Conservation (phyloP, 1,140 invertebrate genomes). For the Bombus sibiricus region DNA sequence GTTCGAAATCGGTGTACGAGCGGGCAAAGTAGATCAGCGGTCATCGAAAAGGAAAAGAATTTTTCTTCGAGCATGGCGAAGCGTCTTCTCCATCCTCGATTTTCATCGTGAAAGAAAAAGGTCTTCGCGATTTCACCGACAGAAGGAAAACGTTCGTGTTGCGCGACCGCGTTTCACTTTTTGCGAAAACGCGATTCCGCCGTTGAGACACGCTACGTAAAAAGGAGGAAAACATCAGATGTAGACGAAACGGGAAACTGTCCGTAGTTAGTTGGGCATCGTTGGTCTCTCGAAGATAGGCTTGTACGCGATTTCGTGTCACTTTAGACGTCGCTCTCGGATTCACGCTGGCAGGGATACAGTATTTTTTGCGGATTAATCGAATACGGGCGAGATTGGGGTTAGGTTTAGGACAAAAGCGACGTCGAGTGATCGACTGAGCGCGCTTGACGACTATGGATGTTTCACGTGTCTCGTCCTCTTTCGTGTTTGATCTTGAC, state of each 20-base stretch:
- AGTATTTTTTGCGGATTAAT: constrained; percentile 14
- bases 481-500: not conserved
- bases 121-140: not conserved
- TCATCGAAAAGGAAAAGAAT: not conserved
- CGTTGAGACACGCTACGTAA: not conserved
- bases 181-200: not conserved
- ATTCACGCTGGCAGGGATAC: not conserved
- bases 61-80: not conserved
- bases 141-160: not conserved
- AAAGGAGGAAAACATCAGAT: not conserved
- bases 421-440: not conserved
- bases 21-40: not conserved
- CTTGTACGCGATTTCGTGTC: not conserved
- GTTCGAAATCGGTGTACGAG: no score
- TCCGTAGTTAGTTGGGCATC: not conserved
- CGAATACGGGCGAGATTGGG: constrained; percentile 6
- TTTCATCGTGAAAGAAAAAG: not conserved
- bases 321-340: not conserved
- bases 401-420: no score
- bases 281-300: constrained; percentile 2
- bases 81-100: not conserved
- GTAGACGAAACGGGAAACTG: not conserved
- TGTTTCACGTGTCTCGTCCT: not conserved
- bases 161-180: constrained; percentile 2
- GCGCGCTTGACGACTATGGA: not conserved